These are phyloP conservation scores for Drosophila barbarae DNA, from an alignment of 2,888 invertebrate genomes.

Conservation along the genomic window DNA sequence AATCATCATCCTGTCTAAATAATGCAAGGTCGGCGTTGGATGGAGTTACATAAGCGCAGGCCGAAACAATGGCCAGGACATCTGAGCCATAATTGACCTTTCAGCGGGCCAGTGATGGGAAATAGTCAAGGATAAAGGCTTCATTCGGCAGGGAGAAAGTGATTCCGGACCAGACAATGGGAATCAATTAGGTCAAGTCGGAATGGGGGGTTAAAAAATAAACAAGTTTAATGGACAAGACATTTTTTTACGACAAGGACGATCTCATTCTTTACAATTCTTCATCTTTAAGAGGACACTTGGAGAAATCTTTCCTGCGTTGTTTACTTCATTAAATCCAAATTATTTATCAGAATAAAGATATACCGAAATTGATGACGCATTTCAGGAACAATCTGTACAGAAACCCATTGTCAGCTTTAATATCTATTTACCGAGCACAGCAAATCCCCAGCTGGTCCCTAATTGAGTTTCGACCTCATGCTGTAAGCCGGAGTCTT, in stretches of 20 bases:
- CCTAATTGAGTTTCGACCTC: constrained; percentile 30
- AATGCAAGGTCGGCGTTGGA: constrained; percentile 50
- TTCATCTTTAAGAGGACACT: not conserved
- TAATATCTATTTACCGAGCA: constrained; percentile 1
- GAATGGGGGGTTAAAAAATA: constrained; percentile 4
- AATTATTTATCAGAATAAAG: not conserved
- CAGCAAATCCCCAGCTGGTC: not conserved
- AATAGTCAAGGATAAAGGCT: constrained; percentile 19
- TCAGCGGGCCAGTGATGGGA: constrained; percentile 24
- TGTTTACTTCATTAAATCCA: not conserved
- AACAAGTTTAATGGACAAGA: constrained; percentile 16
- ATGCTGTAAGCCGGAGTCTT: constrained; percentile 17
- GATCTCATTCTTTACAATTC: not conserved
- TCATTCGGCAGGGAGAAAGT: constrained; percentile 14
- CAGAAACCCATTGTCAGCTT: not conserved
- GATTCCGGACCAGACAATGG: constrained; percentile 23
- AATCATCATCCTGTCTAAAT: constrained; percentile 42
- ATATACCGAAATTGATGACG: not conserved
- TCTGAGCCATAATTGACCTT: constrained; percentile 25
- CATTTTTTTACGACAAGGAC: constrained; percentile 3
- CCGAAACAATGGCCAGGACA: constrained; percentile 20
- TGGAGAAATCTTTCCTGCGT: not conserved
- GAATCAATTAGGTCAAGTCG: constrained; percentile 14
- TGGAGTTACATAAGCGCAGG: constrained; percentile 39
- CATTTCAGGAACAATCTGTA: not conserved